Conservation (phyloP, 1,140 invertebrate genomes). For the Ladona fulva region DNA sequence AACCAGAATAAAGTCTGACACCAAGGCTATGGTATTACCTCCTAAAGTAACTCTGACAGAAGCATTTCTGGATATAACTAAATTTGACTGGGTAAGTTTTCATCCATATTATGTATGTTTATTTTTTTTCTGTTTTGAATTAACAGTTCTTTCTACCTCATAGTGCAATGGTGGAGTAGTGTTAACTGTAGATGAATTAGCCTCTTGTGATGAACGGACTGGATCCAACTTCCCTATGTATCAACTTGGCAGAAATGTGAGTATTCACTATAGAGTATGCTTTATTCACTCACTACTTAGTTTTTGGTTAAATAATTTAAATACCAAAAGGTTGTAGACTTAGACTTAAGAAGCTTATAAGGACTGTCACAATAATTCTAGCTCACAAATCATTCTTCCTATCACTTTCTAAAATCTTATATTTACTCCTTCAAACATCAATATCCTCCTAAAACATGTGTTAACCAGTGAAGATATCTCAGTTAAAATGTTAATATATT, state of each 20-base stretch:
- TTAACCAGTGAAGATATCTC: too few species aligned
- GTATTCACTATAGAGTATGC: slow-evolving; percentile 18
- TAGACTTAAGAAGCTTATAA: too few species aligned
- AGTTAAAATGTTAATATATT: too few species aligned
- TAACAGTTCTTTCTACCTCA: slow-evolving; percentile 24
- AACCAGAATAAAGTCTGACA: slow-evolving; percentile 55
- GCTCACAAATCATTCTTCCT: too few species aligned
- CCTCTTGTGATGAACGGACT: slow-evolving; percentile 42
- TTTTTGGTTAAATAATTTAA: too few species aligned
- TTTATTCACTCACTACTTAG: too few species aligned
- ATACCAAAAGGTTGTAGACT: too few species aligned
- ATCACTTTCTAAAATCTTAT: too few species aligned
- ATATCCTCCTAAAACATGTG: too few species aligned
- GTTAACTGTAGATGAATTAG: slow-evolving; percentile 33
- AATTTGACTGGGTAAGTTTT: slow-evolving; percentile 62
- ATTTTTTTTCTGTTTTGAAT: slow-evolving; percentile 28
- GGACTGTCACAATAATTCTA: too few species aligned
- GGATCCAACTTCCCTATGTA: slow-evolving; percentile 51
- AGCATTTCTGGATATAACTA: slow-evolving; percentile 63
- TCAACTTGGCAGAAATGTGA: slow-evolving; percentile 53
- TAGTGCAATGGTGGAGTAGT: slow-evolving; percentile 41
- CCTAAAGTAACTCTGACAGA: slow-evolving; percentile 62
- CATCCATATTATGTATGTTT: slow-evolving; percentile 11
- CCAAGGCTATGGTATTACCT: slow-evolving; percentile 54
- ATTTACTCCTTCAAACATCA: too few species aligned